Evolutionary conservation across 1,140 invertebrate genomes (phyloP), one percentile per base, ranked within the genome.

Genomic region (Philaenus spumarius): DNA sequence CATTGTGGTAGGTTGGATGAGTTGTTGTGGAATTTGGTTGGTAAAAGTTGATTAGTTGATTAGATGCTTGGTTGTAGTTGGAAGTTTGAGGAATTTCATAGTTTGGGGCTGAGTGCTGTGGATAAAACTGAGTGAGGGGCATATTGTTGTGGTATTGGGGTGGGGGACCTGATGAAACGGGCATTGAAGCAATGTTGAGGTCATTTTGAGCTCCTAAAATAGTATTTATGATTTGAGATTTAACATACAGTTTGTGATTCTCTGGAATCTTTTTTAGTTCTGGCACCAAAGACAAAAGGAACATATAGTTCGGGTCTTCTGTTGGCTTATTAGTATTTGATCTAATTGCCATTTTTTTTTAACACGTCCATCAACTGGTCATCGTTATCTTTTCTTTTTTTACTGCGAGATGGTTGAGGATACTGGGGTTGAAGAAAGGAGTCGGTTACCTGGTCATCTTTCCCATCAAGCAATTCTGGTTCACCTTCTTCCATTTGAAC

Each of bases 281-380:
- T 43, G 40, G 40, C 20, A 43, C n/a, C 40, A 43, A 43, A 43
- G 40, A 43, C 40, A 43, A 19, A 15, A 43, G 20, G 40, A 43
- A 43, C 20, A 43, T 15, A 15, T 43, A 15, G 40, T 43, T n/a
- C 40, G 40, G n/a, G 6, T 43, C 40, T 43, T 43, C 40, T 15
- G n/a, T 43, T 43, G 6, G n/a, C 5, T 43, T n/a, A 15, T 43
- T 14, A 14, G 20, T 19, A 14, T 43, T 19, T 15, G 6, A 14
- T 15, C 40, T 43, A 19, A 43, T n/a, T 14, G 20, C 40, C 20
- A 14, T n/a, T 43, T 19, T 7, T 43, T 43, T 43, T 43, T 43
- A 43, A 43, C 20, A 43, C n/a, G n/a, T 43, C 5, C n/a, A 43
- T 43, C 20, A 43, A 43, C 40, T 43, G n/a, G 5, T 43, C 40